Evolutionary conservation across 2,888 invertebrate species (phyloP).

Genomic region (Cheilosia vulpina): DNA sequence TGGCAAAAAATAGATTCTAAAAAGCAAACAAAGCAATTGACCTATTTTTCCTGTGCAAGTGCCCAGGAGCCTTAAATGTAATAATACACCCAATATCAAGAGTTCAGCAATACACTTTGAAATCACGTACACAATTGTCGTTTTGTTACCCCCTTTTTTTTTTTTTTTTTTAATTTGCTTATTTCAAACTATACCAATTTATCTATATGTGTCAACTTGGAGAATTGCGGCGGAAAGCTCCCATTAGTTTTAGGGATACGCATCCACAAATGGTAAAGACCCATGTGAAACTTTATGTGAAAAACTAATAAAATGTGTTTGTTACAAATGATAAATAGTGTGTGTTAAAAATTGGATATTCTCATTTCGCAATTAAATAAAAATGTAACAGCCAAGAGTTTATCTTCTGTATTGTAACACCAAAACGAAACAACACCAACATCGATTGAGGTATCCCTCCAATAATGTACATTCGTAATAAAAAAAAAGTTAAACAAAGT

Average conservation of each 20-base stretch:
- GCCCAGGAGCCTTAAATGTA: constrained; percentile 12
- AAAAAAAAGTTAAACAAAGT: not conserved
- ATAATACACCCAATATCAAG: not conserved
- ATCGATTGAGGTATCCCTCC: constrained; percentile 7
- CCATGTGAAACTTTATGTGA: too few relatives aligned
- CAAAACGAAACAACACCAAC: not conserved
- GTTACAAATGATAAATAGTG: too few relatives aligned
- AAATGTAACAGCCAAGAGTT: not conserved
- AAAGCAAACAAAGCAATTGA: constrained; percentile 8
- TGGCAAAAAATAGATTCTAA: not conserved
- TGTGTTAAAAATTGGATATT: not conserved
- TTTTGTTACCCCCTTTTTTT: not conserved
- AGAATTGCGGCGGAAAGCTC: too few relatives aligned
- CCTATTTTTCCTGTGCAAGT: constrained; percentile 6
- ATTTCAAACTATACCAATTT: too few relatives aligned
- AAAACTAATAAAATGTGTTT: too few relatives aligned
- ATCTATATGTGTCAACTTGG: too few relatives aligned
- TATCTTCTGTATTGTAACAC: not conserved
- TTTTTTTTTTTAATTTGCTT: not conserved
- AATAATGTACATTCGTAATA: not conserved
- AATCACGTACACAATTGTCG: not conserved
- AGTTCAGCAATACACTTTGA: not conserved
- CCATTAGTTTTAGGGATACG: too few relatives aligned
- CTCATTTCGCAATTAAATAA: not conserved
- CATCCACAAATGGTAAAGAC: too few relatives aligned